Base-by-base conservation (phyloP, 2,113 vertebrate species). In the Bos indicus region DNA sequence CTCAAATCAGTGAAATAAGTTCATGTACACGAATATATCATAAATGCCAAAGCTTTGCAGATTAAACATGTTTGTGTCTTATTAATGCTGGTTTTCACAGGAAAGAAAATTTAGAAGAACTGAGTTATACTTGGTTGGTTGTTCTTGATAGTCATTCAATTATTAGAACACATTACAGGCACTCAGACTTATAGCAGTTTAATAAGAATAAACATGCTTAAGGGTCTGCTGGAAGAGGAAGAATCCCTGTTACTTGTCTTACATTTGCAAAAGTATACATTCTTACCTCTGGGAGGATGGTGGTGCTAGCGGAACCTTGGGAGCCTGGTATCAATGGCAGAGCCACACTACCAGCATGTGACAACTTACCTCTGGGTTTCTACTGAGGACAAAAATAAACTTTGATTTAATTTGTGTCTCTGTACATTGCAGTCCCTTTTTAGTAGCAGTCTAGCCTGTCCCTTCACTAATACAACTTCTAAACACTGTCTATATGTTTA, bases 381-480 rank as follows among this genome's bases (percentile, higher is more conserved):
- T 71, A 25, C 30, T 51, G 62, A 77, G 17, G 40, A 78, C 10
- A 77, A 30, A 92, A 84, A 77, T 71, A 78, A 86, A 51, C 13
- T 78, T 84, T 64, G 13, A 56, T 36, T 48, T 48, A 26, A 56
- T 92, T 96, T 85, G n/a, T 82, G 8, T 28, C 2, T 88, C 5
- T 54, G 15, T 51, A 64, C 16, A 71, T 40, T 84, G 84, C 48
- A 90, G n/a, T 28, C 23, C 33, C 33, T 85, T 88, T 90, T 23
- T 3, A 59, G 51, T 33, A 81, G 36, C 1, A 57, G 36, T 14
- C 91, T 80, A 48, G 5, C 56, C 11, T 81, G 16, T 56, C 15
- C 60, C 52, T 97, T 82, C 57, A 80, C 11, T 74, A 93, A 95
- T 15, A 78, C 5, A 95, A 84, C 36, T 77, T 82, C n/a, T 83